phyloP scores from a whole-genome alignment of 1,140 invertebrate species.

The Drosophila neocordata region DNA sequence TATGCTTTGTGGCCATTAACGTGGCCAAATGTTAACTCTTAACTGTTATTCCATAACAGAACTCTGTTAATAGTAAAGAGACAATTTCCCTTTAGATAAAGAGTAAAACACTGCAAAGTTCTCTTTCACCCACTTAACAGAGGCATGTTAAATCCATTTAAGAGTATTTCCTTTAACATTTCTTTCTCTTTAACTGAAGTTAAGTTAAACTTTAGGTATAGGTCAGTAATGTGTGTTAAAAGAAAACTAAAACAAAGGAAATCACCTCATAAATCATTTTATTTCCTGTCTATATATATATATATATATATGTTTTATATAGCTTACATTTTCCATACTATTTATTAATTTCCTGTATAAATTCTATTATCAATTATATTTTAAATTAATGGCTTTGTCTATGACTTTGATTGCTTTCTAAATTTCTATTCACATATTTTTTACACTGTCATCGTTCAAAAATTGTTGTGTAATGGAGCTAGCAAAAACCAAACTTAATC shows the following conservation, averaged over 20 bases:
- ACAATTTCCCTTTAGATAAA: slow-evolving; percentile 25
- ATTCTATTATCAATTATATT: slow-evolving; percentile 28
- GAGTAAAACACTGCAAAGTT: neutral
- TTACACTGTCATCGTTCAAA: slow-evolving; percentile 50
- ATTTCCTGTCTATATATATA: slow-evolving; percentile 24
- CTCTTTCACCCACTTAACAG: neutral
- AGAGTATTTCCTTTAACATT: slow-evolving; percentile 15
- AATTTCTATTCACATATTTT: slow-evolving; percentile 51
- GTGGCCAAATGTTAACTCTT: neutral
- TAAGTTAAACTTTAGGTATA: slow-evolving; percentile 28
- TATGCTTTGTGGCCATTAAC: slow-evolving; percentile 35
- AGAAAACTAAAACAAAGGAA: slow-evolving; percentile 45
- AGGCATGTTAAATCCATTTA: neutral
- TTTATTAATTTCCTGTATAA: slow-evolving; percentile 14
- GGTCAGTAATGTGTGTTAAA: slow-evolving; percentile 48
- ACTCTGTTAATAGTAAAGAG: slow-evolving; percentile 35
- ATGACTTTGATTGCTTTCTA: slow-evolving; percentile 25
- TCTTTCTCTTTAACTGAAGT: neutral
- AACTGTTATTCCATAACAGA: neutral
- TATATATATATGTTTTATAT: neutral
- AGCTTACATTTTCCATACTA: neutral
- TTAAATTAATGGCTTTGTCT: slow-evolving; percentile 34
- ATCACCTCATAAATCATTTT: slow-evolving; percentile 47
- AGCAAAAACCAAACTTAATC: slow-evolving; percentile 25
- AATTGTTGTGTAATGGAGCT: slow-evolving; percentile 40